Evolutionary conservation across 2,113 vertebrate species (phyloP).

Genomic region (Pachycephala philippinensis): DNA sequence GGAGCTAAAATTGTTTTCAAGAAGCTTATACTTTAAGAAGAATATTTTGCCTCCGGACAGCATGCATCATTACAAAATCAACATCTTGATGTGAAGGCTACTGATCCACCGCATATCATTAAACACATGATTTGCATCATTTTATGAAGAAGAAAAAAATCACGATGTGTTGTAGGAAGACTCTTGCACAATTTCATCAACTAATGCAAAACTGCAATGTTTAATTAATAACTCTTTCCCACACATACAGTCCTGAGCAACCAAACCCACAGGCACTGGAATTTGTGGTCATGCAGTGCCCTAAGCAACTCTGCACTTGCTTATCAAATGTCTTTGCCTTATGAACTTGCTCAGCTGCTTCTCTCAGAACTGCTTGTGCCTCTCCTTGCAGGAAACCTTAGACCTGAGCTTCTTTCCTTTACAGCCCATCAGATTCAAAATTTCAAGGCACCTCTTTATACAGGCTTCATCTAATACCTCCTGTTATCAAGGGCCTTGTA

Average conservation of each 20-base stretch:
- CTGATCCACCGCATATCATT: background rate
- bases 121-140: background rate
- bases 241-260: background rate
- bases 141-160: background rate
- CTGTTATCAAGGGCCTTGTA: background rate
- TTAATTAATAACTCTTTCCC: conserved; percentile 6
- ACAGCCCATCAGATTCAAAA: background rate
- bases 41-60: background rate
- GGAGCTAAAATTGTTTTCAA: background rate
- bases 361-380: background rate
- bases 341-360: background rate
- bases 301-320: background rate
- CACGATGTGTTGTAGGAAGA: background rate
- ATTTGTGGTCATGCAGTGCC: background rate
- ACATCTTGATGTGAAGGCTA: background rate
- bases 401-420: background rate
- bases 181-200: conserved; percentile 11
- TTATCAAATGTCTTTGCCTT: background rate
- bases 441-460: background rate
- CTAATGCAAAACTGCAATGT: background rate
- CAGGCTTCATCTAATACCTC: background rate
- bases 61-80: background rate
- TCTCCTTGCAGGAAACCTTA: background rate
- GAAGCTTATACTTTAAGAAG: background rate
- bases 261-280: background rate